These are phyloP conservation scores for Plectus sambesii DNA, from an alignment of 1,140 invertebrate species.

Conservation along the genomic window DNA sequence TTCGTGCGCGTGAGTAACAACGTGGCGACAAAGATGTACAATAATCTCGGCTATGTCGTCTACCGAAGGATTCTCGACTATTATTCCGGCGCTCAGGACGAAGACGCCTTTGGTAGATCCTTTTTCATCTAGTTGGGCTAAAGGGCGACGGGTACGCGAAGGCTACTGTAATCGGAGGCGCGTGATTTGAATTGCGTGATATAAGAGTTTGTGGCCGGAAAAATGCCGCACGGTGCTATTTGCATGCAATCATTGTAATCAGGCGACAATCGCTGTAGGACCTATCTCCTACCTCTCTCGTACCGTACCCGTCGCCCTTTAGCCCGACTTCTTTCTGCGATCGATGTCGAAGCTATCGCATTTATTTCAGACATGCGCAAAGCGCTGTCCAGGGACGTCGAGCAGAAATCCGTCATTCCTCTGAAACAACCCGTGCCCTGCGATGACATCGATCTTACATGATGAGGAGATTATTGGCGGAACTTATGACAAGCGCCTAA, in stretches of 20 bases:
- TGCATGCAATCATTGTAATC: not conserved
- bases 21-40: slow-evolving; percentile 94
- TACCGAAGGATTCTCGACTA: slow-evolving; percentile 91
- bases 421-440: slow-evolving; percentile 79
- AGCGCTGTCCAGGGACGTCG: slow-evolving; percentile 77
- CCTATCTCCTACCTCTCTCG: slow-evolving; percentile 3
- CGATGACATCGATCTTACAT: slow-evolving; percentile 78
- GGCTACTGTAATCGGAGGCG: no score
- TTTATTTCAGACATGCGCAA: slow-evolving; percentile 83
- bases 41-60: slow-evolving; percentile 83
- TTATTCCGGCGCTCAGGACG: slow-evolving; percentile 85
- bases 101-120: slow-evolving; percentile 85
- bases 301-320: not conserved
- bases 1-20: slow-evolving; percentile 95
- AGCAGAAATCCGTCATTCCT: slow-evolving; percentile 85
- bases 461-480: no score
- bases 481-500: no score
- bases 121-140: no score
- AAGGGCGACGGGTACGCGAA: no score
- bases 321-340: not conserved
- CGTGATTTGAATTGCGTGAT: no score
- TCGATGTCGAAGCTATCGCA: slow-evolving; percentile 45
- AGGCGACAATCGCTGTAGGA: not conserved
- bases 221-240: not conserved
- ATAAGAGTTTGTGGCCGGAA: no score